phyloP scores from a whole-genome alignment of 2,113 vertebrate genomes.

The Lycocorax pyrrhopterus region DNA sequence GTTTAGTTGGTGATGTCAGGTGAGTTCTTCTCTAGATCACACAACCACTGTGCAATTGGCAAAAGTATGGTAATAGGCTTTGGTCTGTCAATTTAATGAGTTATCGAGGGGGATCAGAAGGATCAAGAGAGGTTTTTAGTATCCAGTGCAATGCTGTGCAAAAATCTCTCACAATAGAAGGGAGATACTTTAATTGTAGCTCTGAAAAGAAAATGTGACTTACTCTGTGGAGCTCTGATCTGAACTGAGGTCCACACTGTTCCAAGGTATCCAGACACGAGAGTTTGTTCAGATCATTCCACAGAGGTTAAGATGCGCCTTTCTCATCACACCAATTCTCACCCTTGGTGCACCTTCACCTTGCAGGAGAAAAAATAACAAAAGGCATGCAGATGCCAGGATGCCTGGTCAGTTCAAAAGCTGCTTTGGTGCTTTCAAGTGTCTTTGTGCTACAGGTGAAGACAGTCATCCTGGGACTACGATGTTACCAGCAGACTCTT shows the following conservation, averaged over 20 bases:
- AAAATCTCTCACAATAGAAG: not conserved
- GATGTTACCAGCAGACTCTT: not conserved
- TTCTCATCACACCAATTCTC: not conserved
- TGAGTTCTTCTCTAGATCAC: not conserved
- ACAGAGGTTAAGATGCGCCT: not conserved
- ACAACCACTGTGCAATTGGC: not conserved
- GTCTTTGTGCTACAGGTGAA: not conserved
- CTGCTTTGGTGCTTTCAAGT: not conserved
- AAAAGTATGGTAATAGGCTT: constrained; percentile 35
- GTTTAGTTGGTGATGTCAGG: constrained; percentile 20
- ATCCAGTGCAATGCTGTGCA: not conserved
- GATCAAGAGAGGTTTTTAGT: not conserved
- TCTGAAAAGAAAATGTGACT: not conserved
- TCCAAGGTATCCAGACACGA: not conserved
- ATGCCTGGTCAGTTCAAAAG: not conserved
- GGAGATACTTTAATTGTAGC: not conserved
- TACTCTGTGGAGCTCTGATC: not conserved
- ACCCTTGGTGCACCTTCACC: not conserved
- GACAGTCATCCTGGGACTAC: not conserved
- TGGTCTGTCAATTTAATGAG: constrained; percentile 46
- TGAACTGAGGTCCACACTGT: not conserved
- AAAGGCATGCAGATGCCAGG: not conserved
- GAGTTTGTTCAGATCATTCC: not conserved
- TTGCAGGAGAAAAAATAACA: not conserved
- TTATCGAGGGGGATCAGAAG: constrained; percentile 21